These are phyloP conservation scores for Indri indri DNA, from an alignment of 2,113 vertebrate species.

Conservation along the genomic window DNA sequence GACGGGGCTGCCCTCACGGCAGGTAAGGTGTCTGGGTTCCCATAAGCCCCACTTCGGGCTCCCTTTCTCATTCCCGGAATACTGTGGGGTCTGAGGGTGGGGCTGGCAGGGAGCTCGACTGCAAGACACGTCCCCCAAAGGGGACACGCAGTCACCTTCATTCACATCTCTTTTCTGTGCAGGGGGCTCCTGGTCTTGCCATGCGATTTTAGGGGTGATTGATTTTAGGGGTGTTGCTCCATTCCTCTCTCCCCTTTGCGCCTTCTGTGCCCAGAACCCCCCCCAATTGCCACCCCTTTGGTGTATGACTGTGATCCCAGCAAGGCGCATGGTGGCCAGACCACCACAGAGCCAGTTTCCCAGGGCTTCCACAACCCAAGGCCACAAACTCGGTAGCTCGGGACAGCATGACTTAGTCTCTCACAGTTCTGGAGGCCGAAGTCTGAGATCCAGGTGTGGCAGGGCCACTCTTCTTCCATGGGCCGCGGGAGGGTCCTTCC, in stretches of 20 bases:
- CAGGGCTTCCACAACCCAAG: too few species aligned
- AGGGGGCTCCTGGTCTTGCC: not conserved
- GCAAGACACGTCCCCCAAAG: not conserved
- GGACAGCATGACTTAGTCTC: too few species aligned
- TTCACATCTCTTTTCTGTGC: not conserved
- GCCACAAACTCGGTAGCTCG: fast-evolving
- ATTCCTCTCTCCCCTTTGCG: fast-evolving
- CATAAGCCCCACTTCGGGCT: too few species aligned
- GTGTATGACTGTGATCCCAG: not conserved
- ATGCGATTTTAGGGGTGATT: not conserved
- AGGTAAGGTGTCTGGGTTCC: not conserved
- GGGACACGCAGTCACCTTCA: not conserved
- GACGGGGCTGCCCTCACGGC: fast-evolving
- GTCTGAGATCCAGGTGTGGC: not conserved
- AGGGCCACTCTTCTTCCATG: not conserved
- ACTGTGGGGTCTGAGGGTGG: not conserved
- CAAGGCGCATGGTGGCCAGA: not conserved
- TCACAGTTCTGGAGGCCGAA: not conserved
- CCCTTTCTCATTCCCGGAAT: too few species aligned
- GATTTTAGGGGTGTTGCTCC: not conserved
- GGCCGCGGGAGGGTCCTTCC: too few species aligned
- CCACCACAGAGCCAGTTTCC: too few species aligned
- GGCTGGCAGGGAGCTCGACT: too few species aligned
- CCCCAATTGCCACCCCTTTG: not conserved
- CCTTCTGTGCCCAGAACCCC: not conserved